Evolutionary conservation across 2,888 invertebrate genomes (phyloP), one percentile per base, ranked within the genome.

Genomic region (Diabrotica balteata): DNA sequence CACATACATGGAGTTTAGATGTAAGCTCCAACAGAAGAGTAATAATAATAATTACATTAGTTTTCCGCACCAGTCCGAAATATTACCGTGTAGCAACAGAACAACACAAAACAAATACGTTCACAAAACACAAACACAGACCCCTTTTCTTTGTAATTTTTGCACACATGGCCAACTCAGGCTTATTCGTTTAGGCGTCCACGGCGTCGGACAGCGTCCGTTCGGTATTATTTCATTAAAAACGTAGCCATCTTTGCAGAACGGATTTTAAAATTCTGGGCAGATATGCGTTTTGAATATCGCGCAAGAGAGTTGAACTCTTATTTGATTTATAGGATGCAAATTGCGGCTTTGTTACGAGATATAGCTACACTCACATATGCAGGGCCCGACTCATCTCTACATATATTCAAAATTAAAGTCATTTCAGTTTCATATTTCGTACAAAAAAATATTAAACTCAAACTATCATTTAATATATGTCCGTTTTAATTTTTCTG

Each of bases 211-310:
- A 67, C 63, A 67, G 69, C 66, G 66, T 70, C 71, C 75, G 71
- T 73, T 76, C 79, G 76, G 75, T 73, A 78, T 80, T 80, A 81
- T 81, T 81, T 80, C 81, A 80, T 80, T 81, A 81, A 80, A 69
- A 80, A 79, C 79, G 80, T 80, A 80, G 80, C 81, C 82, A 82
- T 82, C 82, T 82, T 82, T 82, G 81, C 81, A 79, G 80, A 80
- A 80, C 80, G 80, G 80, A 82, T 81, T 81, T 83, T 82, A 82
- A 82, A 81, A 82, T 83, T 82, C 81, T 77, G 78, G 78, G 80
- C 80, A 79, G 80, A 76, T 79, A 79, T 79, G 81, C 79, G 79
- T 80, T 81, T 80, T 80, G 82, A 81, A 82, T 82, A 82, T 82
- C 80, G 79, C 79, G 76, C 79, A 79, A 78, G 80, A 77, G 74